Evolutionary conservation across 2,797 vertebrate species (phyloP).

Genomic region (Cynodonichthys magdalenae): DNA sequence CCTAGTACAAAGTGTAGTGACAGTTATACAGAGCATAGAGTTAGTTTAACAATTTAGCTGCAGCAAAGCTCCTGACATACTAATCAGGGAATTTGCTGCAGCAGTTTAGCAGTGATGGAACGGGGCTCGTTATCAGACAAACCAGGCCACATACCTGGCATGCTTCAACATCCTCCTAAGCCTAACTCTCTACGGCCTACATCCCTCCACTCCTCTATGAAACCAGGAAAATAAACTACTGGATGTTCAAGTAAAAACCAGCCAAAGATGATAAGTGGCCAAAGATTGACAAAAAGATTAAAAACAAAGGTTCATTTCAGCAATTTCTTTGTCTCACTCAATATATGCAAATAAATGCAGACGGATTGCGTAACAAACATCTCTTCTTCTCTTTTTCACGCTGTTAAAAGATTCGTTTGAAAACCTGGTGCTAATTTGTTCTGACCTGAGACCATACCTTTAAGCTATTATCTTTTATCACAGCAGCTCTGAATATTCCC

Average conservation of each 20-base stretch:
- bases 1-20: conserved; percentile 41
- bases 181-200: conserved; percentile 59
- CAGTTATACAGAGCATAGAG: conserved; percentile 39
- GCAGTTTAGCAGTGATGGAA: conserved; percentile 70
- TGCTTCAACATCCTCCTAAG: conserved; percentile 44
- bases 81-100: conserved; percentile 76
- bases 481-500: conserved; percentile 15
- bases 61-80: conserved; percentile 66
- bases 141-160: conserved; percentile 77
- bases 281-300: conserved; percentile 22
- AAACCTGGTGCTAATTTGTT: conserved; percentile 25
- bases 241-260: conserved; percentile 48
- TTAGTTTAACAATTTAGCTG: conserved; percentile 52
- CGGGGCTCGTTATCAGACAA: conserved; percentile 70
- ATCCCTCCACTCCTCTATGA: conserved; percentile 56
- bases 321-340: neutral
- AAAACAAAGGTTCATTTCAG: conserved; percentile 15
- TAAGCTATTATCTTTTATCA: conserved; percentile 27
- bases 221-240: conserved; percentile 53
- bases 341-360: conserved; percentile 30
- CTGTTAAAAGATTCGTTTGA: conserved; percentile 6
- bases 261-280: conserved; percentile 54
- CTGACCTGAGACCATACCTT: conserved; percentile 21
- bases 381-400: neutral
- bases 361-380: conserved; percentile 4